Percentiles rank a stretch among this genome's conserved stretches.
These are phyloP conservation scores for Fragum whitleyi DNA, from an alignment of 2,888 invertebrate genomes.

Conservation along the genomic window DNA sequence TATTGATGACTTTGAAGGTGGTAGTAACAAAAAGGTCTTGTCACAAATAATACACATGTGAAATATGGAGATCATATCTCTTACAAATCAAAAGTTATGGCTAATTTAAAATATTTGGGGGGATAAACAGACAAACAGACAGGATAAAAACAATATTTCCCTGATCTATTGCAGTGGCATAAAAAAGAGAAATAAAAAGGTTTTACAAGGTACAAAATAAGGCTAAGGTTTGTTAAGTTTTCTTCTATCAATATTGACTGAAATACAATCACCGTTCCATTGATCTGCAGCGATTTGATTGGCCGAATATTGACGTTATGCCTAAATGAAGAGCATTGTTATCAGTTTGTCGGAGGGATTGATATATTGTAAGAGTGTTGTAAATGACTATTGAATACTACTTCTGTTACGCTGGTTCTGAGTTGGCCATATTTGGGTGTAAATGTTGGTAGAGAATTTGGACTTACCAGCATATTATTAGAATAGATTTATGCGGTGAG, in stretches of 20 bases:
- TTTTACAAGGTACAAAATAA: constrained; percentile 11
- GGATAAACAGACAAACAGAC: no score
- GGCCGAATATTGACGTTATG: constrained; percentile 58
- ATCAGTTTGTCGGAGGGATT: constrained; percentile 46
- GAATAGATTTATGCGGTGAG: constrained; percentile 41
- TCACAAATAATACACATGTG: no score
- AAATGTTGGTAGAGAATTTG: constrained; percentile 19
- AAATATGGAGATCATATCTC: no score
- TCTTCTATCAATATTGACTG: constrained; percentile 59
- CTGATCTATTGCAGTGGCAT: no score
- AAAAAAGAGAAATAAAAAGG: neutral
- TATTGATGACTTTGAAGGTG: no score
- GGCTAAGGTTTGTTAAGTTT: constrained; percentile 41
- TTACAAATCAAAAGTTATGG: no score
- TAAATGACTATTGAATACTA: constrained; percentile 5
- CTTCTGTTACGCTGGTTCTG: neutral
- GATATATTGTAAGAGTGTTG: constrained; percentile 39
- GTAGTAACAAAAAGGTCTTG: no score
- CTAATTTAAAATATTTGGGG: no score
- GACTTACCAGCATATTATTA: constrained; percentile 28
- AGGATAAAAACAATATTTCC: no score
- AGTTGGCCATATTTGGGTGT: neutral
- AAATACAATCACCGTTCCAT: constrained; percentile 59
- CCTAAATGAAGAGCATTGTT: constrained; percentile 64
- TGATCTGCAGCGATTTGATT: constrained; percentile 63